A percentile compares a stretch with the other conserved stretches of the same genome.
Evolutionary conservation across 2,888 invertebrate genomes (phyloP).

Genomic region (Lithosia quadra): DNA sequence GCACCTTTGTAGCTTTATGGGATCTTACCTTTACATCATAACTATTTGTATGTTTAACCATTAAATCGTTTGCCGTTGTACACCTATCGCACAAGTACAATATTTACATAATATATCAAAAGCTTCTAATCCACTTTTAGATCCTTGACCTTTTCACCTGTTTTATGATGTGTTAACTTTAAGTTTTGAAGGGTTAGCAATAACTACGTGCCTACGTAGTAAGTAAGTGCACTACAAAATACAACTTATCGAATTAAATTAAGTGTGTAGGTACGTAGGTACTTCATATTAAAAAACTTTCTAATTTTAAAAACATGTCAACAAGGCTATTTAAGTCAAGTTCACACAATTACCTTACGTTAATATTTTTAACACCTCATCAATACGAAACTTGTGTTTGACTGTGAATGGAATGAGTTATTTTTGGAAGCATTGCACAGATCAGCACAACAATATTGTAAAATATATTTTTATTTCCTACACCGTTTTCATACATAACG

Average conservation of each 20-base stretch:
- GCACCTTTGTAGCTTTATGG: no score
- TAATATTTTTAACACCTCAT: constrained; percentile 9
- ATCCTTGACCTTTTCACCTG: background rate
- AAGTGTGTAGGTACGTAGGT: no score
- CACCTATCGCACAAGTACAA: no score
- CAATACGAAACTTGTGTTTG: constrained; percentile 2
- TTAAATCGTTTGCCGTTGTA: no score
- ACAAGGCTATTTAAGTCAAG: constrained; percentile 15
- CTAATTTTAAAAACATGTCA: constrained; percentile 17
- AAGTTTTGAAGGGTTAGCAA: background rate
- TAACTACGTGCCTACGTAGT: background rate
- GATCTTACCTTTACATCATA: no score
- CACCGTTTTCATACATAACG: constrained; percentile 7
- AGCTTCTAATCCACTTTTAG: background rate
- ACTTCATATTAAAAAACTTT: constrained; percentile 13
- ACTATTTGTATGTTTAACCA: no score
- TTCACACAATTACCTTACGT: constrained; percentile 10
- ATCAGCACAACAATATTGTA: constrained; percentile 51
- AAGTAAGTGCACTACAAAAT: background rate
- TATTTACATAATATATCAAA: background rate
- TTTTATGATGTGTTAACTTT: background rate
- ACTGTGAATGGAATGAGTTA: constrained; percentile 26
- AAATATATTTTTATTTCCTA: constrained; percentile 17
- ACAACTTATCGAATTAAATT: no score
- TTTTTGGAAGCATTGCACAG: constrained; percentile 49